Conservation (phyloP, 2,888 invertebrate genomes). For the Xylota segnis region DNA sequence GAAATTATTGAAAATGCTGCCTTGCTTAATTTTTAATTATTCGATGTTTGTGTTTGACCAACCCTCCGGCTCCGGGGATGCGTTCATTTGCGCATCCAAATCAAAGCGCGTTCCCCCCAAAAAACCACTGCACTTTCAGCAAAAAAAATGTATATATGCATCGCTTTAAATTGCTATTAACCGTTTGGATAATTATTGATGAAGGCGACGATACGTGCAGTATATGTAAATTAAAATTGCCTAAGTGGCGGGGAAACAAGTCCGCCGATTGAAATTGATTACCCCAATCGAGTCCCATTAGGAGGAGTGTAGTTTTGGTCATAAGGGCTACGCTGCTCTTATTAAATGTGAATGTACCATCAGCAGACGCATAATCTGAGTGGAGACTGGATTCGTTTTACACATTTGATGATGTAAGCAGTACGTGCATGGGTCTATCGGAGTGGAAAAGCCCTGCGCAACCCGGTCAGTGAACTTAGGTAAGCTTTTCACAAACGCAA, state of each 20-base stretch:
- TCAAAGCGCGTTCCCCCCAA: slow-evolving; percentile 1
- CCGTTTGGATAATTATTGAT: slow-evolving; percentile 28
- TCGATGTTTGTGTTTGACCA: slow-evolving; percentile 6
- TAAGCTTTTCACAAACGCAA: too few relatives aligned
- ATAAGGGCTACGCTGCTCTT: too few relatives aligned
- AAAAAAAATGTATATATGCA: not conserved
- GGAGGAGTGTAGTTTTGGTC: not conserved
- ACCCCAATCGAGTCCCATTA: not conserved
- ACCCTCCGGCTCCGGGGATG: not conserved
- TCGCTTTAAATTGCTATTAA: slow-evolving; percentile 33
- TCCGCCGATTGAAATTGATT: not conserved
- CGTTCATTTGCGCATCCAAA: slow-evolving; percentile 18
- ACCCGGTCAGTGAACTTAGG: too few relatives aligned
- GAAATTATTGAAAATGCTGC: slow-evolving; percentile 68
- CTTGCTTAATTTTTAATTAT: slow-evolving; percentile 67
- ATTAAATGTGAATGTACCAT: too few relatives aligned
- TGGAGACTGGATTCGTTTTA: too few relatives aligned
- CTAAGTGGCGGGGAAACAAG: not conserved
- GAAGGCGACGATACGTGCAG: slow-evolving; percentile 7
- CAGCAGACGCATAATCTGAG: too few relatives aligned
- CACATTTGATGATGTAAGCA: too few relatives aligned
- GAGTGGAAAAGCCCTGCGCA: too few relatives aligned
- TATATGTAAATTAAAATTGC: not conserved
- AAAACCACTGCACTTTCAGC: not conserved
- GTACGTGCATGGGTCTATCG: too few relatives aligned